Base-by-base conservation (phyloP, 1,140 invertebrate species). In the Belonocnema kinseyi region DNA sequence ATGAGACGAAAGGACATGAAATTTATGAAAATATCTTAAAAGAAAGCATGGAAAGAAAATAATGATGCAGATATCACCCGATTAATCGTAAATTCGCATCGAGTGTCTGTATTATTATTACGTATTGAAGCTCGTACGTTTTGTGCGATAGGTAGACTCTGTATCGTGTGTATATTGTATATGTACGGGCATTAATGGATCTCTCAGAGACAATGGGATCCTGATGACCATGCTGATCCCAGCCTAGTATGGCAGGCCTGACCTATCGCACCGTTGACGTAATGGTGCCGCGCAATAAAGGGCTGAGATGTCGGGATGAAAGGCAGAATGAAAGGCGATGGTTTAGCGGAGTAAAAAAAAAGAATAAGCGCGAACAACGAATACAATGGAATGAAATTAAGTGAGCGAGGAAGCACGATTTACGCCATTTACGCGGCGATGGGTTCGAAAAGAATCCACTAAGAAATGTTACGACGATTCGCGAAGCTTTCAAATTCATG, bases 141-240 rank as follows among this genome's bases (percentile, higher is more conserved):
- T 33, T 12, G 7, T 54, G 10, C n/a, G 53, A 54, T 54, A 33
- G 58, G 58, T 40, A 13, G 58, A 66, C 21, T 40, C 21, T 40
- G 16, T 66, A 66, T 66, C 40, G 33, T 40, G 61, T n/a, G 33
- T 66, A 46, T 66, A 66, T 66, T 66, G 33, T 33, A 66, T 66
- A 66, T 66, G 13, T n/a, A 66, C 13, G 61, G 61, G 61, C 61
- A 66, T 66, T 66, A 66, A 66, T 66, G 61, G 61, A 66, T 66
- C 14, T 46, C 26, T 33, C 12, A 66, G 61, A 66, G 61, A 66
- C 61, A 66, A 46, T 66, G 61, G 61, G 26, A 66, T 66, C 2
- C 26, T 66, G 61, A 66, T 66, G 61, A 66, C 61, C 61, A 66
- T 40, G 61, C 61, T 66, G 61, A 66, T 66, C 61, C 61, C 61